These are phyloP conservation scores for Indicator maculatus DNA, from an alignment of 2,113 vertebrate genomes.

Conservation along the genomic window DNA sequence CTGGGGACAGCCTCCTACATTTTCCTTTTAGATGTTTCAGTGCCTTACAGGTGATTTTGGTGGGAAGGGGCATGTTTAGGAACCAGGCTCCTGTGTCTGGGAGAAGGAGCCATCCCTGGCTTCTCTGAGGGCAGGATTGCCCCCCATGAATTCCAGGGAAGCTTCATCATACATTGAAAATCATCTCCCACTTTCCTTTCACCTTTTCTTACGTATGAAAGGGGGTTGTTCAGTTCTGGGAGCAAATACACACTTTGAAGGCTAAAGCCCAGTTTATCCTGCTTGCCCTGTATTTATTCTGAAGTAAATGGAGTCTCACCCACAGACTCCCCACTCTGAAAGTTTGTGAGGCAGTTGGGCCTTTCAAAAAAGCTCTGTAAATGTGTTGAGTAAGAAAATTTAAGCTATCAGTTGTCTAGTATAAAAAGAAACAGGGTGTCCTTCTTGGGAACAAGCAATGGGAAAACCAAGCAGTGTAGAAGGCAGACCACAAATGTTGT, in stretches of 20 bases:
- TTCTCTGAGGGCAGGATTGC: not conserved
- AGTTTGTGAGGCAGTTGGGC: not conserved
- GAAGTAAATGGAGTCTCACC: not conserved
- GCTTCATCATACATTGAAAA: not conserved
- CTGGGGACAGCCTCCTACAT: not conserved
- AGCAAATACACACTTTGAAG: not conserved
- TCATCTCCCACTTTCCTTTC: not conserved
- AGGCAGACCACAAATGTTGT: not conserved
- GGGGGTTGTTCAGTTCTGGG: not conserved
- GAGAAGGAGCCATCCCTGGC: not conserved
- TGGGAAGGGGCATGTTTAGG: not conserved
- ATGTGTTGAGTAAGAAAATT: not conserved
- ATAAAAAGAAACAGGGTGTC: not conserved
- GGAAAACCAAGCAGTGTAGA: not conserved
- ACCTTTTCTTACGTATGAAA: not conserved
- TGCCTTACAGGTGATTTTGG: not conserved
- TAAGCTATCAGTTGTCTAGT: not conserved
- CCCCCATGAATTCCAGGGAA: accelerated
- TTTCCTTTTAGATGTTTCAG: not conserved
- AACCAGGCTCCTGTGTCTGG: not conserved
- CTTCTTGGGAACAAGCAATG: not conserved
- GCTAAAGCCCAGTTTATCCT: conserved; percentile 27
- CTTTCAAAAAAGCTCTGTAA: not conserved
- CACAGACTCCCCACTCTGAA: not conserved
- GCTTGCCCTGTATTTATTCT: conserved; percentile 12